These are phyloP conservation scores for Scaptomyza montana DNA, from an alignment of 1,140 invertebrate species.

Conservation along the genomic window DNA sequence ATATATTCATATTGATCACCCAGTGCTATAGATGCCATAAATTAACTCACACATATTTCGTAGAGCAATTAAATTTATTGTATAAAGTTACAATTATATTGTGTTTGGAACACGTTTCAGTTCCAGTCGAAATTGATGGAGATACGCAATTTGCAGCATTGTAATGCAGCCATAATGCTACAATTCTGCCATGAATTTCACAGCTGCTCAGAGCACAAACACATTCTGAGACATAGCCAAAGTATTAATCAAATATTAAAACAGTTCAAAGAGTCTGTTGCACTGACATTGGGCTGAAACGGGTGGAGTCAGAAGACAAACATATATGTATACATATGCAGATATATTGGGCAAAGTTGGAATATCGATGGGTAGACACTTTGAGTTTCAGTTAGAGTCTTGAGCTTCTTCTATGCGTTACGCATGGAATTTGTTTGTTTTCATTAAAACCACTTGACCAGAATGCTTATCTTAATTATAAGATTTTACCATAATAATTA, in stretches of 20 bases:
- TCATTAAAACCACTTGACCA: constrained; percentile 73
- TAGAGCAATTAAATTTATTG: background rate
- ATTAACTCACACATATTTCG: background rate
- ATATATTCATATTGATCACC: too few species aligned
- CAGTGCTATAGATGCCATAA: background rate
- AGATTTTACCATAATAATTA: constrained; percentile 76
- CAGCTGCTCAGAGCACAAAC: background rate
- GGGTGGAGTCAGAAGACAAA: background rate
- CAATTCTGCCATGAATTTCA: too few species aligned
- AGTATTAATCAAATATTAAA: constrained; percentile 64
- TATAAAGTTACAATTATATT: background rate
- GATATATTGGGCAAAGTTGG: background rate
- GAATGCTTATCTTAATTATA: constrained; percentile 78
- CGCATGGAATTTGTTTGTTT: constrained; percentile 66
- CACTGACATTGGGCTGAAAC: constrained; percentile 4
- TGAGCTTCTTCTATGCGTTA: constrained; percentile 17
- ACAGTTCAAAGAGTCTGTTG: background rate
- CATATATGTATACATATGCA: too few species aligned
- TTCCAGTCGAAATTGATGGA: background rate
- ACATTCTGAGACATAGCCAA: background rate
- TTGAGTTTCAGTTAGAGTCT: background rate
- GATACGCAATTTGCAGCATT: background rate
- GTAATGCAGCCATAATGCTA: background rate
- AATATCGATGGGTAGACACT: constrained; percentile 18
- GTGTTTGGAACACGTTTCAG: background rate